These are phyloP conservation scores for Eublepharis macularius DNA, from an alignment of 2,113 vertebrate genomes.

Conservation along the genomic window DNA sequence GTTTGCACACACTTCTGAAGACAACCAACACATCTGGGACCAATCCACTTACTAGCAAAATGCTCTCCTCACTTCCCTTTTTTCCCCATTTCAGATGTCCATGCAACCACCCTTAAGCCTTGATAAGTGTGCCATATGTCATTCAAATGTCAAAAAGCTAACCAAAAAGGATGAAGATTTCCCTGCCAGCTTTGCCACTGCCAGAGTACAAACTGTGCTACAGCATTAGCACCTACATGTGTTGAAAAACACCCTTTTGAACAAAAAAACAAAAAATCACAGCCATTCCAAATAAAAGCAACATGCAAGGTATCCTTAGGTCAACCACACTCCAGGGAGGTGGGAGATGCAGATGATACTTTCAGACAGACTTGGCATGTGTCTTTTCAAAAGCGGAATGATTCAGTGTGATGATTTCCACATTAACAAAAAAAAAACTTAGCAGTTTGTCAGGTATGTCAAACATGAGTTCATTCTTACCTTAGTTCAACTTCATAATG, in stretches of 20 bases:
- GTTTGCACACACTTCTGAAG: neutral
- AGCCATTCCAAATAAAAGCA: neutral
- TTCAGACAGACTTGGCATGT: neutral
- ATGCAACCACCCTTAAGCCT: constrained; percentile 6
- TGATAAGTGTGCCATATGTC: neutral
- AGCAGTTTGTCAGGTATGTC: neutral
- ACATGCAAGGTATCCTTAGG: neutral
- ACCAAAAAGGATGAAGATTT: constrained; percentile 7
- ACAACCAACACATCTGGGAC: neutral
- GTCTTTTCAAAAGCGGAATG: neutral
- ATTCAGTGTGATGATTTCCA: neutral
- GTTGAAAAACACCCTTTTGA: neutral
- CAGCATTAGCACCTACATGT: constrained; percentile 10
- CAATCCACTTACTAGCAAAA: neutral
- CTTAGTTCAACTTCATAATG: constrained; percentile 15
- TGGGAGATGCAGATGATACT: neutral
- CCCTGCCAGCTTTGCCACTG: constrained; percentile 16
- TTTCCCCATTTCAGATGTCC: neutral
- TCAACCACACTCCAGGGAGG: neutral
- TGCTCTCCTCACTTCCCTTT: neutral
- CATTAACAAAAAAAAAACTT: neutral
- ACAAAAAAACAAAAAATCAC: neutral
- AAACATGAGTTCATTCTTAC: neutral
- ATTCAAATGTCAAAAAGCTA: constrained; percentile 18
- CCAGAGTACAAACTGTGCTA: constrained; percentile 25